Base-by-base conservation (phyloP, 1,140 invertebrate genomes). In the Ceratosolen solmsi region DNA sequence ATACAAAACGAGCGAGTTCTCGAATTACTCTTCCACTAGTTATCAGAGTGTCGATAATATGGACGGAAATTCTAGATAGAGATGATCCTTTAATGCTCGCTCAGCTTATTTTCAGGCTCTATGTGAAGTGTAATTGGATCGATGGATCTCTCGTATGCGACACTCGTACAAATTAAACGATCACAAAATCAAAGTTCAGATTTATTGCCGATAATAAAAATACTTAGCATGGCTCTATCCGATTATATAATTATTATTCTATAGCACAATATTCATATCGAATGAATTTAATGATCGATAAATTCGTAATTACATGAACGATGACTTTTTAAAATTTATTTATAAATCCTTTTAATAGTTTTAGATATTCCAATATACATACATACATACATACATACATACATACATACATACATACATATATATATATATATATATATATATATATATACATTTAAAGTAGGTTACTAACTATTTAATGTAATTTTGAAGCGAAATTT, bases 51-150 rank as follows among this genome's bases (percentile, higher is more conserved):
- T 8, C 27, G 46, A 79, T 79, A 58, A 71, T 72, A 36, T 36
- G 17, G 13, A 58, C 1, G 51, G 78, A 72, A 79, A 60, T 41
- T 79, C 51, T 72, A 79, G 13, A 71, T 36, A 68, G n/a, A 79
- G n/a, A n/a, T n/a, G n/a, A n/a, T 71, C n/a, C 36, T 4, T 58
- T 20, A 20, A 5, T 20, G 11, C 27, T 49, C 27, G 17, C 41
- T 41, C 77, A 41, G 17, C 49, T 56, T 25, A 33, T 79, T 79
- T 79, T 78, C 30, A n/a, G n/a, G 38, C 58, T 36, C 7, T 22
- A 25, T 20, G 36, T 17, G 72, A 54, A 46, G 15, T 46, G 78
- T 56, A 72, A 72, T 72, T 71, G 46, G 65, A 79, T 70, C 77
- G 30, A 77, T 25, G n/a, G 3, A 65, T 30, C 20, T 4, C 9